Evolutionary conservation across 2,113 vertebrate species (phyloP).

Genomic region (Hippocampus mohnikei): DNA sequence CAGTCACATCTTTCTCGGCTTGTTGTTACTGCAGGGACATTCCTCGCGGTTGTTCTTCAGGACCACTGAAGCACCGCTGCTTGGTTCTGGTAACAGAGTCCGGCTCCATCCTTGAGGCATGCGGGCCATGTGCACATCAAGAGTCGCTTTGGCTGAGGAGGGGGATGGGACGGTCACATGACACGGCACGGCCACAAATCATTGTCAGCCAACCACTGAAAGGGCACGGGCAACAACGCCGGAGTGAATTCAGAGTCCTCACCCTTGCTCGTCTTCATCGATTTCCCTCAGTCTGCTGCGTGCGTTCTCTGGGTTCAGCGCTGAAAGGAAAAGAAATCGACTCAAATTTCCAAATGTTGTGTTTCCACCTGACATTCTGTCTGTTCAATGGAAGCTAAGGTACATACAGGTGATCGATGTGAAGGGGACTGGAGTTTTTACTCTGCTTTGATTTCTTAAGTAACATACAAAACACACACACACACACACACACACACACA

Average conservation of each 20-base stretch:
- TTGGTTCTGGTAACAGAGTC: conserved; percentile 74
- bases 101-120: conserved; percentile 64
- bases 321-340: not conserved
- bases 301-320: not conserved
- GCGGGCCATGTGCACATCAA: conserved; percentile 65
- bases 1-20: not conserved
- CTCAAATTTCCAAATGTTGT: not conserved
- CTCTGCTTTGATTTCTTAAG: conserved; percentile 8
- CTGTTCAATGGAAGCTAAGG: not conserved
- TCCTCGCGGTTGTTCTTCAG: conserved; percentile 76
- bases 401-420: conserved; percentile 2
- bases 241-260: conserved; percentile 26
- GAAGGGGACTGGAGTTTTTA: conserved; percentile 5
- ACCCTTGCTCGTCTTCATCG: conserved; percentile 78
- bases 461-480: conserved; percentile 3
- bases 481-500: not conserved
- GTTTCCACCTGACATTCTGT: too few relatives aligned
- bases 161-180: not conserved
- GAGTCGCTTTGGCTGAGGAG: conserved; percentile 72
- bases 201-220: too few relatives aligned
- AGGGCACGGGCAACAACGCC: too few relatives aligned
- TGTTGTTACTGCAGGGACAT: not conserved
- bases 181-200: not conserved
- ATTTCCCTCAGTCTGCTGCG: conserved; percentile 63
- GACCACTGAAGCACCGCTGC: conserved; percentile 77